phyloP scores from a whole-genome alignment of 2,888 invertebrate genomes.

The Pogonocherus hispidulus region DNA sequence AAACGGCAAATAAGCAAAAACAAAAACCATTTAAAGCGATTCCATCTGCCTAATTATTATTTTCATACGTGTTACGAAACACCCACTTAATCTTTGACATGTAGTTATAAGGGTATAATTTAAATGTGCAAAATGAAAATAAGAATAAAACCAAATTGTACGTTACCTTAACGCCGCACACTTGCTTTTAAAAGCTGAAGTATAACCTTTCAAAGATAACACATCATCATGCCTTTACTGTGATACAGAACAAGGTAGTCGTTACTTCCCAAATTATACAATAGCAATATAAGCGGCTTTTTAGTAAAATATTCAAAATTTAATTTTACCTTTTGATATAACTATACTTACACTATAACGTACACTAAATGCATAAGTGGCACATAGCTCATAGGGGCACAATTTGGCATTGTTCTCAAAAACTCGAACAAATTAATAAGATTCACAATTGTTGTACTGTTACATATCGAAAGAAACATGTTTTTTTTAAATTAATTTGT shows the following conservation, averaged over 20 bases:
- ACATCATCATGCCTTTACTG: conserved; percentile 12
- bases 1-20: conserved; percentile 49
- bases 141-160: conserved; percentile 49
- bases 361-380: too few species aligned
- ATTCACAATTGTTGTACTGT: too few species aligned
- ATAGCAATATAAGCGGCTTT: background rate
- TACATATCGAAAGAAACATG: too few species aligned
- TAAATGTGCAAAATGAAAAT: conserved; percentile 49
- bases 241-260: background rate
- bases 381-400: too few species aligned
- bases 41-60: conserved; percentile 60
- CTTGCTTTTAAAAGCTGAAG: conserved; percentile 33
- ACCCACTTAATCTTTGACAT: conserved; percentile 61
- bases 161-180: conserved; percentile 38
- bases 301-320: background rate
- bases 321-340: too few species aligned
- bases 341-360: too few species aligned
- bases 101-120: conserved; percentile 55
- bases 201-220: conserved; percentile 45
- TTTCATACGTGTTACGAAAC: conserved; percentile 61
- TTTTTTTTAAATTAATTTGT: too few species aligned
- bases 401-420: too few species aligned
- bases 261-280: background rate
- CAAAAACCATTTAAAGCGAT: conserved; percentile 54
- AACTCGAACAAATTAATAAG: too few species aligned